Evolutionary conservation across 2,113 vertebrate genomes (phyloP), one percentile per base, ranked within the genome.

Genomic region (Hiodon tergisus): DNA sequence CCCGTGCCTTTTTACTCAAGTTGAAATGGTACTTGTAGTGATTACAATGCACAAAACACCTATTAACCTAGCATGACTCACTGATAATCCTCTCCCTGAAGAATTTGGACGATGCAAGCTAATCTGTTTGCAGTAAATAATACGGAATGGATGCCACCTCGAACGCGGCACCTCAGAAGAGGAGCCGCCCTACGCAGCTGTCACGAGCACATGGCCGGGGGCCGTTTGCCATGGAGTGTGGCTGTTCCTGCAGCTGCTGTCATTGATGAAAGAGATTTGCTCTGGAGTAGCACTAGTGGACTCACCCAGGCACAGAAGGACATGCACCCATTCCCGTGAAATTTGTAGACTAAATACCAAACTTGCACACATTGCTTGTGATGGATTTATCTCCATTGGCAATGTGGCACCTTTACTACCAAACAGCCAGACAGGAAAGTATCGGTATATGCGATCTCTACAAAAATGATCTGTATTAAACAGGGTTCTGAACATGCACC

Each of bases 231-330:
- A 7, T 16, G 50, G 52, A 70, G 53, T 9, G 14, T 55, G 52
- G 68, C 68, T 7, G 5, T 53, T 57, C 9, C 53, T 3, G 68
- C 51, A 70, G 50, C 67, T 52, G 67, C 67, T 52, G 13, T 51
- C 68, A 70, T 70, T 70, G 53, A 70, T 55, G 46, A 70, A 70
- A 31, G 51, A 70, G 52, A 57, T 52, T 55, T 70, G 7, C 52
- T 16, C 61, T 16, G 6, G n/a, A 16, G 61, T 63, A 63, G 17
- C 11, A 8, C 14, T 16, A 63, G 16, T 48, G 60, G 50, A 2
- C 9, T 68, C 31, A 66, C 59, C 67, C 14, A 6, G 58, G n/a
- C 74, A 13, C 66, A 52, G 31, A 51, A 55, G 61, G 7, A 48
- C 63, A 69, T 58, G 4, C 48, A 48, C 11, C 31, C 72, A 74